These are phyloP conservation scores for Plemyria rubiginata DNA, from an alignment of 2,888 invertebrate genomes.

Conservation along the genomic window DNA sequence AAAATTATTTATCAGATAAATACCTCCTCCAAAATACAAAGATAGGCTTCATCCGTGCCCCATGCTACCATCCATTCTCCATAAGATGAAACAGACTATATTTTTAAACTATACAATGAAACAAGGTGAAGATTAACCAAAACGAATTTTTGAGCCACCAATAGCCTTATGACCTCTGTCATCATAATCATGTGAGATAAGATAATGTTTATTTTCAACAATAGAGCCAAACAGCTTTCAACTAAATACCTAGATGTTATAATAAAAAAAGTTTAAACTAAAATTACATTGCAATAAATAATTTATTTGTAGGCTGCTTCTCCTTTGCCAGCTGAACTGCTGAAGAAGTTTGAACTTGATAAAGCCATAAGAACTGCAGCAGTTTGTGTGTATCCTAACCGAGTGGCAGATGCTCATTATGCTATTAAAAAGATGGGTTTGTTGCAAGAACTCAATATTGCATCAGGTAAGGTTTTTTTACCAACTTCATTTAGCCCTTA, in stretches of 20 bases:
- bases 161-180: neutral
- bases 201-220: no score
- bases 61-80: no score
- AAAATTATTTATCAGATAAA: no score
- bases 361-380: constrained; percentile 90
- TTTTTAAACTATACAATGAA: no score
- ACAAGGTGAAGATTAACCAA: no score
- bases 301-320: constrained; percentile 77
- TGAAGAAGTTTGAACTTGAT: constrained; percentile 57
- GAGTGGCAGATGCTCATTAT: constrained; percentile 89
- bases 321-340: constrained; percentile 69
- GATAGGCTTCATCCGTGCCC: no score
- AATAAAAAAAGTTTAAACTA: no score
- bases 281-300: no score
- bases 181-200: neutral
- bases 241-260: no score
- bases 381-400: constrained; percentile 97
- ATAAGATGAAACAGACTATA: no score
- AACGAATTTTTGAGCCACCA: neutral
- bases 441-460: constrained; percentile 87
- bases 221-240: no score
- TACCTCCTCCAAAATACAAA: no score
- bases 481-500: neutral
- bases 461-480: constrained; percentile 86
- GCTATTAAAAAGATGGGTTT: constrained; percentile 84